phyloP scores from a whole-genome alignment of 2,797 vertebrate species.

The Betta splendens region DNA sequence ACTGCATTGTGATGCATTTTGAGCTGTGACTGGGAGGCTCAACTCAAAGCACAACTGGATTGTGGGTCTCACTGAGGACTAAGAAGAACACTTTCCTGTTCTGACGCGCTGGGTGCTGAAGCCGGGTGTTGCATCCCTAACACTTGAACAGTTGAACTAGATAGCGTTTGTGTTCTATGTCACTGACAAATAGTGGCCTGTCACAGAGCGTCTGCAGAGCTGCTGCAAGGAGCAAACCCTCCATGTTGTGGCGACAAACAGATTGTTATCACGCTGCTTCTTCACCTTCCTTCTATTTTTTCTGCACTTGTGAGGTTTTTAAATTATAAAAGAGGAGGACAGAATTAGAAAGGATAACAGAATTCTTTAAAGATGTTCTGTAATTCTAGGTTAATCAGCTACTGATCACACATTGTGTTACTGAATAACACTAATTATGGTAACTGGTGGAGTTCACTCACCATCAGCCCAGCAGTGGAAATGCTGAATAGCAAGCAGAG shows the following conservation, averaged over 20 bases:
- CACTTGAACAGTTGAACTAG: conserved; percentile 9
- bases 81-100: conserved; percentile 11
- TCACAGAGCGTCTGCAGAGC: conserved; percentile 15
- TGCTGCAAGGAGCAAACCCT: background rate
- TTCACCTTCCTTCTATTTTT: conserved; percentile 6
- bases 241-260: conserved; percentile 21
- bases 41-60: too few relatives aligned
- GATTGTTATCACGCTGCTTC: conserved; percentile 7
- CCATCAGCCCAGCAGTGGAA: conserved; percentile 89
- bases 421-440: background rate
- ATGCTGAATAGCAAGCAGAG: conserved; percentile 89
- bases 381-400: background rate
- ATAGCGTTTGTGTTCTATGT: conserved; percentile 26
- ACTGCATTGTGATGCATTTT: background rate
- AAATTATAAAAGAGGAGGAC: background rate
- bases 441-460: conserved; percentile 71
- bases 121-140: conserved; percentile 1
- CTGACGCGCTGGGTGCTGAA: background rate
- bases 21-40: background rate
- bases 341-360: background rate
- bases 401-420: background rate
- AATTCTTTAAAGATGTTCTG: background rate
- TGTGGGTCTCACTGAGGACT: too few relatives aligned
- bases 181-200: conserved; percentile 41
- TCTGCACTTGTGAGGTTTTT: background rate